These are phyloP conservation scores for Thinocorus orbignyianus DNA, from an alignment of 2,113 vertebrate species.

Conservation along the genomic window DNA sequence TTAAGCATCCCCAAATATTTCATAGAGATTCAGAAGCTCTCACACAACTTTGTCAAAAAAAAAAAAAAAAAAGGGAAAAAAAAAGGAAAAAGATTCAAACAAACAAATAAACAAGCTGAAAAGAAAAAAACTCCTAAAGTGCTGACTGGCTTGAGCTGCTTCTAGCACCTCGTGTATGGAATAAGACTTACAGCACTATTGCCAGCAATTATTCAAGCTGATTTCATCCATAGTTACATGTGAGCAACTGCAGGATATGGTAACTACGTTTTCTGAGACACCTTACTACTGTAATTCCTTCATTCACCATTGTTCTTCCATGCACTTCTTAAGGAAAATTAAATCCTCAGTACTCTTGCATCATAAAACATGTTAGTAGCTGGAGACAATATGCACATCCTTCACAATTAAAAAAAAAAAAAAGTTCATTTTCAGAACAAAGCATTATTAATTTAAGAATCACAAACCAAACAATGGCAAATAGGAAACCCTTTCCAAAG, in stretches of 20 bases:
- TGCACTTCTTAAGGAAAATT: constrained; percentile 21
- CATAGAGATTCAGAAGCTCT: constrained; percentile 65
- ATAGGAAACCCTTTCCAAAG: constrained; percentile 57
- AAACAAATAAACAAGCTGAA: background rate
- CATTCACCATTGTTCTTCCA: constrained; percentile 10
- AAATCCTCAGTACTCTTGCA: constrained; percentile 52
- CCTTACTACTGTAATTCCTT: constrained; percentile 46
- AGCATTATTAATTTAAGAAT: constrained; percentile 65
- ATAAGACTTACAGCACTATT: constrained; percentile 61
- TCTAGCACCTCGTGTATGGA: constrained; percentile 74
- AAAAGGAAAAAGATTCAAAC: background rate
- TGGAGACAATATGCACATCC: constrained; percentile 62
- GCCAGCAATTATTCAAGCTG: constrained; percentile 62
- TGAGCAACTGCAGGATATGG: constrained; percentile 42
- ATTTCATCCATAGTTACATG: constrained; percentile 45
- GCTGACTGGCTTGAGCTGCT: constrained; percentile 72
- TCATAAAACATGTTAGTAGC: constrained; percentile 54
- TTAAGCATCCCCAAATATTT: constrained; percentile 63
- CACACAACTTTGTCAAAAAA: constrained; percentile 67
- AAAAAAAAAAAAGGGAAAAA: background rate
- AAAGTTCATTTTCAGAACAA: constrained; percentile 58
- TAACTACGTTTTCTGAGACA: constrained; percentile 28
- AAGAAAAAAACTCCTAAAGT: constrained; percentile 69
- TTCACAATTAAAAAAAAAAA: constrained; percentile 41
- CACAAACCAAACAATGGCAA: constrained; percentile 71